phyloP scores from a whole-genome alignment of 2,797 vertebrate species.

The Centroberyx gerrardi region DNA sequence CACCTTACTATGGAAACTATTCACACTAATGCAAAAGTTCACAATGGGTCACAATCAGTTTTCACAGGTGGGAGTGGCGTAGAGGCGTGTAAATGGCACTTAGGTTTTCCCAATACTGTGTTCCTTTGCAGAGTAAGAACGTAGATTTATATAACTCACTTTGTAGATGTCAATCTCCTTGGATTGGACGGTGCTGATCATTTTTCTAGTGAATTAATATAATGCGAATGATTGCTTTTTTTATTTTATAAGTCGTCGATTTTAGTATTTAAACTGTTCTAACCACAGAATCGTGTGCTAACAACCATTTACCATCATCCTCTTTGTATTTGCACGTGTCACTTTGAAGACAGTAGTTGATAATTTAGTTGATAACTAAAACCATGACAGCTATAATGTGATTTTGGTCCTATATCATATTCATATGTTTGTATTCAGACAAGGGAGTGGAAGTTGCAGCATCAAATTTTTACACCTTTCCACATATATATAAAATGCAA shows the following conservation, averaged over 20 bases:
- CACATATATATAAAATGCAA: conserved; percentile 14
- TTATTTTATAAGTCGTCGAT: conserved; percentile 46
- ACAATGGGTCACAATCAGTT: conserved; percentile 5
- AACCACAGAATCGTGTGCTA: conserved; percentile 28
- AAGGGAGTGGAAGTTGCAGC: neutral
- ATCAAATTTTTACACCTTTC: conserved; percentile 6
- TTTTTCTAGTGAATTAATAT: conserved; percentile 36
- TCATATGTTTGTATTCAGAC: neutral
- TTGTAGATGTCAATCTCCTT: conserved; percentile 48
- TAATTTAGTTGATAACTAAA: conserved; percentile 32
- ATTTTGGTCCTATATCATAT: conserved; percentile 8
- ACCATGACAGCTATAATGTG: conserved; percentile 15
- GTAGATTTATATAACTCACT: conserved; percentile 67
- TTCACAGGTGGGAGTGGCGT: neutral
- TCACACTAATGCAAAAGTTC: conserved; percentile 32
- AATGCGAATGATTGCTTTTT: conserved; percentile 42
- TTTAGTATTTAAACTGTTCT: conserved; percentile 42
- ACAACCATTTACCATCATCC: conserved; percentile 36
- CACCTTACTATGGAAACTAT: conserved; percentile 3
- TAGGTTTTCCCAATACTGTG: conserved; percentile 10
- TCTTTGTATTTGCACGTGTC: conserved; percentile 76
- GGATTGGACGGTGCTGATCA: conserved; percentile 59
- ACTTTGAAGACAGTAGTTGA: conserved; percentile 70
- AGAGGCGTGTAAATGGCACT: conserved; percentile 24
- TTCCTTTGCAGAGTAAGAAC: conserved; percentile 49